Evolutionary conservation across 1,140 invertebrate genomes (phyloP).

Genomic region (Orussus abietinus): DNA sequence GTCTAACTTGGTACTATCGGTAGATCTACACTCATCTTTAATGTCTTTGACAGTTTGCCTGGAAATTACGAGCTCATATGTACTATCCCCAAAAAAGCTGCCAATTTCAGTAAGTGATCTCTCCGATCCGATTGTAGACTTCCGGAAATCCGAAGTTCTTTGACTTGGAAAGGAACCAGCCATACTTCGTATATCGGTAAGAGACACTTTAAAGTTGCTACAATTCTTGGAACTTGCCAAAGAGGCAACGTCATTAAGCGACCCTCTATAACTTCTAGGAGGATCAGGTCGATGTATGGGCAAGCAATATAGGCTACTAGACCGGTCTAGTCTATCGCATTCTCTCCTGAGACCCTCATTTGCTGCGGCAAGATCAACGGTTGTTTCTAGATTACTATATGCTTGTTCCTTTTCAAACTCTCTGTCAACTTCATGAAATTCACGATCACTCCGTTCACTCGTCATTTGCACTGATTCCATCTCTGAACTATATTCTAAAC

Average conservation of each 20-base stretch:
- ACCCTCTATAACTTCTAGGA: slow-evolving; percentile 34
- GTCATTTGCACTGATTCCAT: slow-evolving; percentile 63
- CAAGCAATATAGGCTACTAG: slow-evolving; percentile 40
- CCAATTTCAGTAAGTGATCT: slow-evolving; percentile 22
- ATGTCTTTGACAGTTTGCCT: slow-evolving; percentile 10
- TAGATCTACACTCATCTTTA: slow-evolving; percentile 1
- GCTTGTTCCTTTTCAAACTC: slow-evolving; percentile 3
- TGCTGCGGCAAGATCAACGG: not conserved
- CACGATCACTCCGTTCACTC: slow-evolving; percentile 44
- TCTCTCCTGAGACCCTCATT: not conserved
- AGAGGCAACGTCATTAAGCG: slow-evolving; percentile 39
- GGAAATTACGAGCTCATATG: slow-evolving; percentile 12
- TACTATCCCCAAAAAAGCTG: slow-evolving; percentile 24
- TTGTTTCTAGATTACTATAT: not conserved
- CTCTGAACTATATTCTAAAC: slow-evolving; percentile 70
- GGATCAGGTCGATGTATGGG: slow-evolving; percentile 22
- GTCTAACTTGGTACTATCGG: slow-evolving; percentile 4
- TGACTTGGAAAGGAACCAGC: slow-evolving; percentile 24
- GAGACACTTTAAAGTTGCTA: slow-evolving; percentile 31
- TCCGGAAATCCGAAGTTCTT: slow-evolving; percentile 22
- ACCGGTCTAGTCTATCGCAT: slow-evolving; percentile 25
- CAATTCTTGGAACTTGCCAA: slow-evolving; percentile 34
- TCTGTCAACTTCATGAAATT: slow-evolving; percentile 38
- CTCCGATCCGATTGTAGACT: slow-evolving; percentile 25
- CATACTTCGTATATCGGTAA: slow-evolving; percentile 29